Evolutionary conservation across 2,888 invertebrate species (phyloP).

Genomic region (Malachius bipustulatus): DNA sequence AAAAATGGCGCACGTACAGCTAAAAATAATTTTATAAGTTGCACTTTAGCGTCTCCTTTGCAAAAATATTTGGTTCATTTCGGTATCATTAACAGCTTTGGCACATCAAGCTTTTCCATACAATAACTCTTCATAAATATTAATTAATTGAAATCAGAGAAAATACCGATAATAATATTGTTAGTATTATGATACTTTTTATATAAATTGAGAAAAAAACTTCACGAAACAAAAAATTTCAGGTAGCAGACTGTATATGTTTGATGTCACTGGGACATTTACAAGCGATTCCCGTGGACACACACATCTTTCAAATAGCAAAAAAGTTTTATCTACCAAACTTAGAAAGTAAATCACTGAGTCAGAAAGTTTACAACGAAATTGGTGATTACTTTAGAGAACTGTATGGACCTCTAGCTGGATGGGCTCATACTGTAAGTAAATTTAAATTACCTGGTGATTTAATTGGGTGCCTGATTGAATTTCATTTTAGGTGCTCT

Average conservation of each 20-base stretch:
- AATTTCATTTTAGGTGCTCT: constrained; percentile 50
- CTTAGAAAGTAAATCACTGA: constrained; percentile 63
- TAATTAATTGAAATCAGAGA: no score
- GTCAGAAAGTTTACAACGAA: constrained; percentile 72
- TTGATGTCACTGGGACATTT: constrained; percentile 89
- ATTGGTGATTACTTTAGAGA: constrained; percentile 70
- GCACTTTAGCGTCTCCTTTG: no score
- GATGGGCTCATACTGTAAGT: constrained; percentile 90
- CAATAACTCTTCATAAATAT: no score
- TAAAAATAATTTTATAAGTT: no score
- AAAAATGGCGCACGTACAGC: no score
- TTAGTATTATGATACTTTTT: no score
- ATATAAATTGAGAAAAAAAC: no score
- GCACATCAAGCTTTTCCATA: no score
- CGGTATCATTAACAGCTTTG: no score
- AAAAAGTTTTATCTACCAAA: constrained; percentile 68
- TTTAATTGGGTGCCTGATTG: background rate
- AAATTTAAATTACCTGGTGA: constrained; percentile 5
- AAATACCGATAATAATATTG: no score
- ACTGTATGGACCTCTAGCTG: constrained; percentile 76
- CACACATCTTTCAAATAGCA: constrained; percentile 90
- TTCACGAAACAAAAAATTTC: no score
- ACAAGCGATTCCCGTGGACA: constrained; percentile 87
- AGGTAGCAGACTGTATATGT: constrained; percentile 96
- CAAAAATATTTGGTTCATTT: no score